Conservation (phyloP, 1,140 invertebrate species). For the Drosophila fuyamai region DNA sequence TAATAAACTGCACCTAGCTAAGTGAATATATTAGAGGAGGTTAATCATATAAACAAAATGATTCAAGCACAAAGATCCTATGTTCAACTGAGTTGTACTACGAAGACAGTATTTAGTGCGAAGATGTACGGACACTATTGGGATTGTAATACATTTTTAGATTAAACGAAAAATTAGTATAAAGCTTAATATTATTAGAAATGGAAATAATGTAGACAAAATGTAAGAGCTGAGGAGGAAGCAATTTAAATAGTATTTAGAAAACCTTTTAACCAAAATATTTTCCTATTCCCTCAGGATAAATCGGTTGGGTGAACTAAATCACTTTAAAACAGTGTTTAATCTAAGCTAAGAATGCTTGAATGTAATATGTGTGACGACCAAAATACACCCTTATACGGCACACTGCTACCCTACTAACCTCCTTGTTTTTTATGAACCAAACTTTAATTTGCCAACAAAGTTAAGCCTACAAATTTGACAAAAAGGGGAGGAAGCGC, state of each 20-base stretch:
- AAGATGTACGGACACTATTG: background rate
- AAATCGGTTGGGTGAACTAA: no score
- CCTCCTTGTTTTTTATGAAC: slow-evolving; percentile 25
- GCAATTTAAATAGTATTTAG: no score
- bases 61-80: background rate
- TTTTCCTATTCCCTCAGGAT: no score
- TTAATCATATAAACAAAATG: background rate
- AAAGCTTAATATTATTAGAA: background rate
- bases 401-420: background rate
- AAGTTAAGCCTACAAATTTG: slow-evolving; percentile 58
- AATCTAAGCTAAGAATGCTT: no score
- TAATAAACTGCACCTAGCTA: slow-evolving; percentile 21
- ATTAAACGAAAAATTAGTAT: background rate
- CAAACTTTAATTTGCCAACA: slow-evolving; percentile 48
- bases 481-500: background rate
- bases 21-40: slow-evolving; percentile 1
- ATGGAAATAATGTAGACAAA: no score
- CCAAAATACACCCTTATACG: background rate
- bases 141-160: background rate
- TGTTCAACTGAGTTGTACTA: background rate
- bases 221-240: no score
- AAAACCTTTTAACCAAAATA: no score
- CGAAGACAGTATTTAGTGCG: background rate
- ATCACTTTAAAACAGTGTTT: no score
- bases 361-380: no score